Evolutionary conservation across 2,888 invertebrate genomes (phyloP), one percentile per base, ranked within the genome.

Genomic region (Pachliopta kotzebuea): DNA sequence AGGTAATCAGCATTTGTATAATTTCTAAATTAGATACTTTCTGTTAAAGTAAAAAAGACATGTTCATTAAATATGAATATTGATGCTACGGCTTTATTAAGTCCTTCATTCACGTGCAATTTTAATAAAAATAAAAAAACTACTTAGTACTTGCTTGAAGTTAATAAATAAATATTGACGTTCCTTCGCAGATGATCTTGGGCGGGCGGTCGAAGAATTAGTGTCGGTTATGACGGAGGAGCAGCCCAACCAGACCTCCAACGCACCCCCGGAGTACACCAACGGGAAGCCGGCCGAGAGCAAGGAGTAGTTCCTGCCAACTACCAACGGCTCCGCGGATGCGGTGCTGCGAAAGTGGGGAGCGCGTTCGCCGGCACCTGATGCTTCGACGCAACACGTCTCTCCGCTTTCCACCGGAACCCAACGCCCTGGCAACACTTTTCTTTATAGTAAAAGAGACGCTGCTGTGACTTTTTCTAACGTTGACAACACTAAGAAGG

Each of bases 221-320:
- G 98, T 98, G 70, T 96, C 96, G 56, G 97, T 96, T 61, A 97
- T 98, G 94, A 96, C 97, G 79, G 97, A 97, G 79, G 94, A 93
- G 73, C 77, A 74, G 31, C 76, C 79, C 65, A 82, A 75, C 69
- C 76, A 76, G 70, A 68, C 80, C 72, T 71, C 88, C 61, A 73
- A 74, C 68, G 81, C 90, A 55, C 92, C 92, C 60, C 92, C 92
- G 56, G 88, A 90, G 67, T 92, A 92, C 80, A 85, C 87, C 74
- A 92, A 90, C 80, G 90, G 92, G 68, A 90, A 90, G 73, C 84
- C 88, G 56, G 79, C 80, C 58, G 76, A 80, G 77, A 83, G 84
- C 74, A 85, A 86, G 72, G 81, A 80, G 73, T 73, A 72, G 73
- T 71, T 67, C 66, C 68, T 64, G 66, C 52, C 60, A 60, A 65